phyloP scores from a whole-genome alignment of 2,888 invertebrate genomes.

The Eudemis profundana region DNA sequence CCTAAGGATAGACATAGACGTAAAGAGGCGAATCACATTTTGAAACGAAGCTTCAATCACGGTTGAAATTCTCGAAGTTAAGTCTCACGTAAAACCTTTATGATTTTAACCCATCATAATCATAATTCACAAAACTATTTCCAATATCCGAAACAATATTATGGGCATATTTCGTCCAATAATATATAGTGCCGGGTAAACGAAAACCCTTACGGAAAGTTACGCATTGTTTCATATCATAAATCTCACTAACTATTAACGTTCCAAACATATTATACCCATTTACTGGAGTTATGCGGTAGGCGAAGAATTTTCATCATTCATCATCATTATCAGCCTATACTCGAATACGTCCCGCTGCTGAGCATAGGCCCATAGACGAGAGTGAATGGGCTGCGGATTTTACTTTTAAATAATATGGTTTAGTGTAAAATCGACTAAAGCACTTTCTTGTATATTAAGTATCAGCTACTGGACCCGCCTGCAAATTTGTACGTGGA shows the following conservation, averaged over 20 bases:
- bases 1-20: too few relatives aligned
- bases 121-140: slow-evolving; percentile 5
- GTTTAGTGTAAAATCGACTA: too few relatives aligned
- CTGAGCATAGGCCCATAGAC: too few relatives aligned
- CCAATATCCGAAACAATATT: not conserved
- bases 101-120: not conserved
- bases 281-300: not conserved
- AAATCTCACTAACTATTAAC: slow-evolving; percentile 21
- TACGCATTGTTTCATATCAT: slow-evolving; percentile 25
- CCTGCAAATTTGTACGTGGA: too few relatives aligned
- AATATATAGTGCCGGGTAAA: slow-evolving; percentile 2
- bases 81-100: not conserved
- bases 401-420: too few relatives aligned
- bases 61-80: not conserved
- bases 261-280: not conserved
- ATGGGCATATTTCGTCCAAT: not conserved
- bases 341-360: too few relatives aligned
- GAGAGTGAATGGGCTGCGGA: too few relatives aligned
- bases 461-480: too few relatives aligned
- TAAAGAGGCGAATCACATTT: too few relatives aligned
- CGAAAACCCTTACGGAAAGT: slow-evolving; percentile 20
- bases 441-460: too few relatives aligned
- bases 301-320: too few relatives aligned
- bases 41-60: not conserved
- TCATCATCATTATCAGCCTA: too few relatives aligned